Conservation (phyloP, 2,113 vertebrate genomes). For the Crotalus helleri region DNA sequence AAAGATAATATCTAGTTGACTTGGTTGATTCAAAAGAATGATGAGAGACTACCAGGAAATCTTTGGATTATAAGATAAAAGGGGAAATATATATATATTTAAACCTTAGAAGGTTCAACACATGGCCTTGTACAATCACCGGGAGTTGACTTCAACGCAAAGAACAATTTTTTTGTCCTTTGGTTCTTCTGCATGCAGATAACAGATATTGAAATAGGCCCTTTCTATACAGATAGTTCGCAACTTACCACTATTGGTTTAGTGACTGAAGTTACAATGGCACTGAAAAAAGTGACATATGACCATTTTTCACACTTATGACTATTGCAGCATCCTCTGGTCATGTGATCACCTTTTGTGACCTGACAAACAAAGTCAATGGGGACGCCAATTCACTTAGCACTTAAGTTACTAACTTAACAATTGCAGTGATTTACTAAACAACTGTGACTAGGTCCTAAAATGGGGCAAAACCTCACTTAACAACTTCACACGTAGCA, state of each 20-base stretch:
- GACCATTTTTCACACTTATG: not conserved
- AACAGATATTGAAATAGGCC: not conserved
- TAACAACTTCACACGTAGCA: not conserved
- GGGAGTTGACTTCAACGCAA: not conserved
- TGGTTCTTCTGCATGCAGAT: not conserved
- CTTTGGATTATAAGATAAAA: not conserved
- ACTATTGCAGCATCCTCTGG: not conserved
- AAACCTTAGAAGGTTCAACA: not conserved
- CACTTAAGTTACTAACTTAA: not conserved
- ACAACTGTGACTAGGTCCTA: not conserved
- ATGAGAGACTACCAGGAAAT: not conserved
- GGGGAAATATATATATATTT: not conserved
- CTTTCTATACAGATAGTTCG: not conserved
- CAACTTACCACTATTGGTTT: not conserved
- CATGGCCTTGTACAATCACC: not conserved
- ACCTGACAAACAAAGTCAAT: not conserved
- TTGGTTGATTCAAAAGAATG: not conserved
- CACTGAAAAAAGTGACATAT: not conserved
- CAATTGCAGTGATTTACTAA: not conserved
- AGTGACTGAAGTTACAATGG: not conserved
- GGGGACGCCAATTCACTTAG: not conserved
- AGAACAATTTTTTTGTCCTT: not conserved
- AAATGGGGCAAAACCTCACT: not conserved
- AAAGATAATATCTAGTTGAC: not conserved
- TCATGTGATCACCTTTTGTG: not conserved